Evolutionary conservation across 2,797 vertebrate species (phyloP).

Genomic region (Danio jaintianensis): DNA sequence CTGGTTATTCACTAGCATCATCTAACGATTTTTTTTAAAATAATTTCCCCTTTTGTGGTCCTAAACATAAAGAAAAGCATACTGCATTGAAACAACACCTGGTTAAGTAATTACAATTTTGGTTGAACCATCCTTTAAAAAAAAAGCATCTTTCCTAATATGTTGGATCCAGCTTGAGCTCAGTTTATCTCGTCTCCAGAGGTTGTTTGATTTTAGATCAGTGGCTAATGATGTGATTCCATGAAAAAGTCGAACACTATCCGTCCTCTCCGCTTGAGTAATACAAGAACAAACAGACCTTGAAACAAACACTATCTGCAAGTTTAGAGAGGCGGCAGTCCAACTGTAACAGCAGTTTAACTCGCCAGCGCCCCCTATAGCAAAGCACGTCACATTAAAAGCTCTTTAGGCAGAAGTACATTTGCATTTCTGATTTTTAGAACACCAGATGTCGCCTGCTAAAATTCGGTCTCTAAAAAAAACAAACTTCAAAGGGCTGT

Average conservation of each 20-base stretch:
- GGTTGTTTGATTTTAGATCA: conserved; percentile 8
- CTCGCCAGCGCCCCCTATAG: conserved; percentile 61
- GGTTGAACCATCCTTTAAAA: not conserved
- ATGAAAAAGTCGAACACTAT: not conserved
- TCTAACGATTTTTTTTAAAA: no score
- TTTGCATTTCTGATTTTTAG: conserved; percentile 46
- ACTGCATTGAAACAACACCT: not conserved
- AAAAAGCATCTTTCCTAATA: not conserved
- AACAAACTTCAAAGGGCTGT: conserved; percentile 47
- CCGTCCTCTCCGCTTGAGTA: not conserved
- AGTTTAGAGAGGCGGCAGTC: not conserved
- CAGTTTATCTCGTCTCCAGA: not conserved
- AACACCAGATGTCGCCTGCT: conserved; percentile 60
- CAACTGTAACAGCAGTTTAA: not conserved
- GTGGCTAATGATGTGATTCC: not conserved
- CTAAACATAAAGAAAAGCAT: not conserved
- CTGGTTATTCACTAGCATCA: no score
- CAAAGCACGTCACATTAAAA: conserved; percentile 40
- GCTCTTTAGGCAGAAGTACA: conserved; percentile 21
- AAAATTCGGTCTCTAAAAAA: conserved; percentile 45
- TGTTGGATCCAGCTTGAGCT: not conserved
- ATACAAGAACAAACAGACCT: conserved; percentile 23
- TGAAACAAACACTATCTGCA: conserved; percentile 1
- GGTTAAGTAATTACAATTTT: not conserved
- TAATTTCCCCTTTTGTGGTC: no score